A percentile compares a stretch with the other conserved stretches of the same genome.
These are phyloP conservation scores for Watsonalla cultraria DNA, from an alignment of 2,888 invertebrate genomes.

Conservation along the genomic window DNA sequence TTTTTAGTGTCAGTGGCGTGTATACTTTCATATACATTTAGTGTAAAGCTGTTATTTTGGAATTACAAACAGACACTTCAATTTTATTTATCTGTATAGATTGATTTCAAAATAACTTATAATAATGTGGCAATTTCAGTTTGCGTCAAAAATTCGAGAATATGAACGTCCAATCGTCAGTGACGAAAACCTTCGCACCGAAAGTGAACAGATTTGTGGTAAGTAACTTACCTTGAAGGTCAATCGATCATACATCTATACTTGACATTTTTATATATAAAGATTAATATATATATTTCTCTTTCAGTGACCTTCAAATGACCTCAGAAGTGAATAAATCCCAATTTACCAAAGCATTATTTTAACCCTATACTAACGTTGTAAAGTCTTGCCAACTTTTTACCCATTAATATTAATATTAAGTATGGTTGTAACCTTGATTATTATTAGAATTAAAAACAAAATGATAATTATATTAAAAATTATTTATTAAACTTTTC, in stretches of 20 bases:
- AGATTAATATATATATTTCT: slow-evolving; percentile 11
- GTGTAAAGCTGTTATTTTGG: too few relatives aligned
- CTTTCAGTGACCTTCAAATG: slow-evolving; percentile 49
- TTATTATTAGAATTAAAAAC: slow-evolving; percentile 2
- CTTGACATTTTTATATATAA: too few relatives aligned
- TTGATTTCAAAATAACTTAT: too few relatives aligned
- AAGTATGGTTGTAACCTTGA: slow-evolving; percentile 18
- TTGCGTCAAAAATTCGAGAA: slow-evolving; percentile 93
- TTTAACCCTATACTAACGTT: slow-evolving; percentile 36
- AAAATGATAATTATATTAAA: slow-evolving; percentile 9
- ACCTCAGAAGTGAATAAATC: slow-evolving; percentile 15
- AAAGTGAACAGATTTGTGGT: slow-evolving; percentile 96
- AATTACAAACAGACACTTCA: too few relatives aligned
- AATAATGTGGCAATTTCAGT: slow-evolving; percentile 51
- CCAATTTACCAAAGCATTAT: slow-evolving; percentile 57
- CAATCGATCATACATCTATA: too few relatives aligned
- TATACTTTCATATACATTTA: too few relatives aligned
- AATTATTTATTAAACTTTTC: slow-evolving; percentile 16
- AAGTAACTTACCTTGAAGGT: slow-evolving; percentile 60
- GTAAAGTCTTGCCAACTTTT: slow-evolving; percentile 42
- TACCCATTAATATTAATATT: slow-evolving; percentile 2
- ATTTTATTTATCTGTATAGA: too few relatives aligned
- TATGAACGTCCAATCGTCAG: slow-evolving; percentile 79
- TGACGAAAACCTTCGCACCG: slow-evolving; percentile 63
- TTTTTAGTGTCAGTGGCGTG: too few relatives aligned